Evolutionary conservation across 2,113 vertebrate genomes (phyloP), one percentile per base, ranked within the genome.

Genomic region (Hippocampus abdominalis): DNA sequence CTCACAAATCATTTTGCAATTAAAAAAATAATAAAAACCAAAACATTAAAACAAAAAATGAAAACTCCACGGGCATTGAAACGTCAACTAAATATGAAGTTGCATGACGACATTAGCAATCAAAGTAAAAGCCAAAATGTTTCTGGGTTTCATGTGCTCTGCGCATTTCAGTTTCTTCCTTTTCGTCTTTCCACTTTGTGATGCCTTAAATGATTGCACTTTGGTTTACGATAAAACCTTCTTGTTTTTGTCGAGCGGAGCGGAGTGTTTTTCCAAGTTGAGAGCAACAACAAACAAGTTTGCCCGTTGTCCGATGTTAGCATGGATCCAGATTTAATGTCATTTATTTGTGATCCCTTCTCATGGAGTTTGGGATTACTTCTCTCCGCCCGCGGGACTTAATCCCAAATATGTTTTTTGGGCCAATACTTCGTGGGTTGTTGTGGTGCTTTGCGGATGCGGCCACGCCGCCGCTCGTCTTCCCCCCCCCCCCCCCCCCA

Each of bases 401-500:
- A 63, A 61, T 63, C 61, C 36, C 23, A 25, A 62, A 20, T 12
- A 68, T 69, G 64, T 61, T 7, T 74, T 44, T 66, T n/a, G n/a
- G 56, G 27, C 0, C 54, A 60, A 8, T 10, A n/a, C 8, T 3
- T 1, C 40, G 42, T 29, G 44, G 44, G 54, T 69, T 60, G 42
- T 67, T 25, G 27, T 25, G n/a, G 15, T 56, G 21, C 8, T 67
- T 11, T 18, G 3, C 16, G 13, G 29, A 10, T 46, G 2, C 1
- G 27, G 6, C 15, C 29, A 6, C 32, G 42, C n/a, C 32, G 42
- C n/a, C 16, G 32, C 54, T 29, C 66, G 29, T 27, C 60, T 69
- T 66, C 83, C 78, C 72, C 76, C 69, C 86, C 60, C 85, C 72
- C 76, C 69, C 86, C 60, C 85, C 83, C 78, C 72, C 76, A 68